Conservation (phyloP, 92 coral and sea anemone species). For the Meandrina meandrites region DNA sequence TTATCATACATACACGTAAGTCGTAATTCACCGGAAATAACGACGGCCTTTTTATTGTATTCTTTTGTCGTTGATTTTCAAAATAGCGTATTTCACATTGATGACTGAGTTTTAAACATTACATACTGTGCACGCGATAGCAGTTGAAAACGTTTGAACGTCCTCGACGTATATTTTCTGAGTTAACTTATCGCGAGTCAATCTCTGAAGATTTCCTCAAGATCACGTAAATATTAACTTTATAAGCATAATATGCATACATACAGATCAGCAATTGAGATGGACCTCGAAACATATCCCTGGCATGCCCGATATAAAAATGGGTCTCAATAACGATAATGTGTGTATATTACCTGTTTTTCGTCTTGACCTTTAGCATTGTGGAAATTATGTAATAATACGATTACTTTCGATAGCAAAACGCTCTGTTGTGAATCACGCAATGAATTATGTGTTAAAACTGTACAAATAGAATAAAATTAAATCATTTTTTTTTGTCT, state of each 20-base stretch:
- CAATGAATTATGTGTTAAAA: not conserved
- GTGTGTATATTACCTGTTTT: not conserved
- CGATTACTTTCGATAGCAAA: not conserved
- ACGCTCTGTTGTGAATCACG: not conserved
- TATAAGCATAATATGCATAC: not conserved
- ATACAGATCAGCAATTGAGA: not conserved
- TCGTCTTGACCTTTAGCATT: not conserved
- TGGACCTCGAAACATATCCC: not conserved
- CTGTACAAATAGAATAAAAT: not conserved
- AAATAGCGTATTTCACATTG: not conserved
- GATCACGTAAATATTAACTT: constrained; percentile 14
- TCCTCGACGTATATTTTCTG: not conserved
- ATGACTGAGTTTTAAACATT: no score
- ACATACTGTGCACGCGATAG: not conserved
- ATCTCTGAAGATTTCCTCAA: not conserved
- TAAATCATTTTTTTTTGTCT: not conserved
- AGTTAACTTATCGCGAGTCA: not conserved
- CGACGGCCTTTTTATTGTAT: not conserved
- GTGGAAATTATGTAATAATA: not conserved
- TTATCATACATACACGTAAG: not conserved
- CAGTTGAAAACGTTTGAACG: not conserved
- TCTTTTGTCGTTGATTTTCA: not conserved
- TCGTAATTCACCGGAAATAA: constrained; percentile 24
- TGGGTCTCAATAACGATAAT: not conserved
- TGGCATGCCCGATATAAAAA: not conserved